Evolutionary conservation across 2,888 invertebrate species (phyloP).

Genomic region (Agrotis segetum): DNA sequence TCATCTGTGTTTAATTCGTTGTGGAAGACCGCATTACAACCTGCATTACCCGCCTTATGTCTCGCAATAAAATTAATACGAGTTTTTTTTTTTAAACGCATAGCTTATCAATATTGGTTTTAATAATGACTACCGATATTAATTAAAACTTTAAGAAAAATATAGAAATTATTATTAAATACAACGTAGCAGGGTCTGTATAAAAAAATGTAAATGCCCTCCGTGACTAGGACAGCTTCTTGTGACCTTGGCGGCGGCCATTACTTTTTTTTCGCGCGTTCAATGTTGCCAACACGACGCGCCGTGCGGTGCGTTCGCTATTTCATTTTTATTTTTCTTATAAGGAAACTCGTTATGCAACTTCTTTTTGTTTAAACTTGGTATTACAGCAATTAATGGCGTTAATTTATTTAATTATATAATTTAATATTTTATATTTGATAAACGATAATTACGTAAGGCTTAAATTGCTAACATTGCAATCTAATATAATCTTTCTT

Average conservation of each 20-base stretch:
- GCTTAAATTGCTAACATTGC: constrained; percentile 45
- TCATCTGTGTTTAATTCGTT: constrained; percentile 46
- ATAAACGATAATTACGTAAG: constrained; percentile 54
- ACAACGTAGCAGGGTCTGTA: constrained; percentile 76
- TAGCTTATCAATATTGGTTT: constrained; percentile 3
- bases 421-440: constrained; percentile 43
- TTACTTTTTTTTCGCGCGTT: constrained; percentile 88
- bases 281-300: constrained; percentile 88
- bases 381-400: constrained; percentile 61
- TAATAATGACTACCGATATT: background rate
- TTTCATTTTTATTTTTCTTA: constrained; percentile 80
- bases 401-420: constrained; percentile 63
- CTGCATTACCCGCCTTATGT: constrained; percentile 65
- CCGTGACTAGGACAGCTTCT: constrained; percentile 90
- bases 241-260: constrained; percentile 88
- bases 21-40: constrained; percentile 65
- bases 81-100: background rate
- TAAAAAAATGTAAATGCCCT: constrained; percentile 89
- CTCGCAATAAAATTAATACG: constrained; percentile 24
- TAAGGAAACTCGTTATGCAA: constrained; percentile 85
- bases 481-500: constrained; percentile 63
- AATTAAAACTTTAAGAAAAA: constrained; percentile 59
- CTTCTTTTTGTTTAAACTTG: constrained; percentile 71
- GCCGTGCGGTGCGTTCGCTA: constrained; percentile 82
- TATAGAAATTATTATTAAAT: constrained; percentile 71